Base-by-base conservation (phyloP, 2,888 invertebrate genomes). In the Coleophora flavipennella region DNA sequence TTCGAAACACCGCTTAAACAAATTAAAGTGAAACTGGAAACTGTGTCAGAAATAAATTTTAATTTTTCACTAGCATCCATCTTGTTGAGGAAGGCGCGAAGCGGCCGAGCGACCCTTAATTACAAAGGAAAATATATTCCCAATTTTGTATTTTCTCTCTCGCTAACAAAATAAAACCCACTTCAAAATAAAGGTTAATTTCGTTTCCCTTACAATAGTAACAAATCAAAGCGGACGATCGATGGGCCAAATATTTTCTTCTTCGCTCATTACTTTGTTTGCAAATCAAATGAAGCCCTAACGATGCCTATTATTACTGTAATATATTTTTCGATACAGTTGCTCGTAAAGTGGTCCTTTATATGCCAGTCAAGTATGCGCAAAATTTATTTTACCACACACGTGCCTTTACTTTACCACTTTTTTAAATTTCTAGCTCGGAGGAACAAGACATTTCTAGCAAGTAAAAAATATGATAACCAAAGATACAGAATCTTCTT, bases 91-190 rank as follows among this genome's bases (percentile, higher is more conserved):
- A 46, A 46, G 50, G 52, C 46, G 48, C 51, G 48, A 48, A 49
- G 48, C 46, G 35, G 33, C 35, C 36, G 47, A 32, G 39, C 46
- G 48, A 40, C 41, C 46, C 46, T 53, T 58, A 60, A 63, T 68
- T 65, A 62, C 56, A 56, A 59, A 53, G 51, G 48, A 49, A 59
- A 57, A 59, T 59, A 62, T 62, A 62, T 62, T 63, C 55, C 53
- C 57, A 58, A 62, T 60, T 63, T 58, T 40, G 53, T 9, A 59
- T 57, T 58, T 57, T 47, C 53, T 51, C 58, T 58, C 55, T 54
- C 20, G 20, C 20, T 20, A 20, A 20, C 20, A 20, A 3, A 20
- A 6, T 20, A 20, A 29, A 29, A 25, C 10, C 55, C 49, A 49
- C 54, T 51, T 56, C 48, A 54, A 53, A 48, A 54, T 45, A 51